phyloP scores from a whole-genome alignment of 2,888 invertebrate species.

The Syrista parreyssii region DNA sequence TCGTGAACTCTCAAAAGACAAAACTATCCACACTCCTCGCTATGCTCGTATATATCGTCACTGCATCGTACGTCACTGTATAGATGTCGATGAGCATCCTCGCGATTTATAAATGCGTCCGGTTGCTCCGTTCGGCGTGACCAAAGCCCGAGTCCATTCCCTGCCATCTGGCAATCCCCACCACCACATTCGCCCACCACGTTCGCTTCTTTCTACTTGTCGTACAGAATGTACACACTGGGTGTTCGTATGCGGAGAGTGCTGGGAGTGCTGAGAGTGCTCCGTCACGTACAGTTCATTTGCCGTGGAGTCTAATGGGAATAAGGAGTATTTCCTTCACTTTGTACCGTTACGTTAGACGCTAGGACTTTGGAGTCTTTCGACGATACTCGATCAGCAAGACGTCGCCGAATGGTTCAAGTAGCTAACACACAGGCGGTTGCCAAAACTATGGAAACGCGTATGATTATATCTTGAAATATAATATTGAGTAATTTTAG shows the following conservation, averaged over 20 bases:
- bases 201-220: neutral
- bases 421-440: neutral
- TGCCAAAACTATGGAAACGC: too few relatives aligned
- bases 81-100: slow-evolving; percentile 43
- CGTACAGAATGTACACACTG: neutral
- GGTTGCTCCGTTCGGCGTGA: neutral
- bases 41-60: neutral
- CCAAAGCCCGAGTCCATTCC: neutral
- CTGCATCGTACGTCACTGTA: slow-evolving; percentile 35
- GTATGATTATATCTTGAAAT: too few relatives aligned
- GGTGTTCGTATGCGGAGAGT: neutral
- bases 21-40: neutral
- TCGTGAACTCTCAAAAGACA: neutral
- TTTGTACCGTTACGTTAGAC: neutral
- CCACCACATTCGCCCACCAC: neutral
- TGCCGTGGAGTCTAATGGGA: neutral
- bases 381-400: neutral
- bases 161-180: slow-evolving; percentile 5
- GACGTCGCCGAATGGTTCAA: neutral
- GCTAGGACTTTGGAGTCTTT: neutral
- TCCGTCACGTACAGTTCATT: neutral
- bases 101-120: slow-evolving; percentile 48
- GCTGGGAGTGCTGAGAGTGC: neutral
- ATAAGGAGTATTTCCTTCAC: neutral
- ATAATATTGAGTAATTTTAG: too few relatives aligned